These are phyloP conservation scores for Caretta caretta DNA, from an alignment of 2,113 vertebrate genomes.

Conservation along the genomic window DNA sequence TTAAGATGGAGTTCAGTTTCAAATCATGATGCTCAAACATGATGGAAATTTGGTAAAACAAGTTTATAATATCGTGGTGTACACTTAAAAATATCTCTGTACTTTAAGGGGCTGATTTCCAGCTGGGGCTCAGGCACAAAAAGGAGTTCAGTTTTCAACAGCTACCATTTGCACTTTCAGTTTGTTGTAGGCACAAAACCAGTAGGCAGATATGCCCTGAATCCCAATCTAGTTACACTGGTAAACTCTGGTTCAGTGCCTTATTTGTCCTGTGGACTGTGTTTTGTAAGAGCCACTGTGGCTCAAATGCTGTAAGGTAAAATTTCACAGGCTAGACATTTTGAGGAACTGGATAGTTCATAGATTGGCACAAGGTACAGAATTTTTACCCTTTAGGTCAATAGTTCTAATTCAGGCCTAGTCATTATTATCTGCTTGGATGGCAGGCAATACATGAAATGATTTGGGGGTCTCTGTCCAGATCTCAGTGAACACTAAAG, in stretches of 20 bases:
- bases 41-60: neutral
- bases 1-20: neutral
- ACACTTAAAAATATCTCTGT: neutral
- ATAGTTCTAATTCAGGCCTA: neutral
- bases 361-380: neutral
- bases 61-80: neutral
- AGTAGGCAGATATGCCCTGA: neutral
- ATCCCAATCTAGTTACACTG: neutral
- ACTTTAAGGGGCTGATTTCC: neutral
- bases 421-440: neutral
- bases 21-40: neutral
- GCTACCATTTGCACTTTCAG: neutral
- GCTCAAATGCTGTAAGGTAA: neutral
- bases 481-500: neutral
- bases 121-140: neutral
- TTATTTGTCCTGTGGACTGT: neutral
- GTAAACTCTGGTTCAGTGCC: neutral
- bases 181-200: neutral
- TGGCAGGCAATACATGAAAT: neutral
- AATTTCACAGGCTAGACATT: neutral
- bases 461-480: neutral
- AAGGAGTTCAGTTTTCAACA: neutral
- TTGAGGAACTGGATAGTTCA: neutral
- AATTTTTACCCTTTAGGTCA: neutral
- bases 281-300: neutral